Conservation (phyloP, 2,113 vertebrate species). For the Mustelus asterias region DNA sequence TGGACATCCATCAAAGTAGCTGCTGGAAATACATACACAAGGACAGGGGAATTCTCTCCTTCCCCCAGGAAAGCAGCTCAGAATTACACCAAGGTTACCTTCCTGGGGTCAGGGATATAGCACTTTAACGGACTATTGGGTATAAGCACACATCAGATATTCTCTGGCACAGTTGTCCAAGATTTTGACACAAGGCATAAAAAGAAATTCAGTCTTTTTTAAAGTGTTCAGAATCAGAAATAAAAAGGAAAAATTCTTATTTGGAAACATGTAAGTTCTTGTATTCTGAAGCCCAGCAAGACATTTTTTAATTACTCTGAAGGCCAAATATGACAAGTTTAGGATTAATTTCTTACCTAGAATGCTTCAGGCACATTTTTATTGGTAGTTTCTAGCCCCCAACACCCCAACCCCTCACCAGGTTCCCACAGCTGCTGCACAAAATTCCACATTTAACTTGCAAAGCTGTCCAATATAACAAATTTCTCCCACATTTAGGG, state of each 20-base stretch:
- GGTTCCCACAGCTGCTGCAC: neutral
- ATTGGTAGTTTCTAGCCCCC: neutral
- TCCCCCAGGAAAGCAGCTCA: neutral
- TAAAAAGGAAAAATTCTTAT: neutral
- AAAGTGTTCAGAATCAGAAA: neutral
- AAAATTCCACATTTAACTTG: neutral
- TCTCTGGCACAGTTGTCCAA: neutral
- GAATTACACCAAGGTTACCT: neutral
- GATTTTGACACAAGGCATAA: neutral
- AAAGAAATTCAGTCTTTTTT: neutral
- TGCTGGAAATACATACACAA: neutral
- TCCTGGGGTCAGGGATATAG: neutral
- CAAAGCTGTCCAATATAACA: neutral
- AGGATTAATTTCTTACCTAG: neutral
- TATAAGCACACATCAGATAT: neutral
- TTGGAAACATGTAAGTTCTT: neutral
- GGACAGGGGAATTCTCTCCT: neutral
- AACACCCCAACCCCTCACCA: neutral
- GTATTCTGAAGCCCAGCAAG: neutral
- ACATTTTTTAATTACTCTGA: neutral
- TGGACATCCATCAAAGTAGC: neutral
- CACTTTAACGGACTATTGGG: neutral
- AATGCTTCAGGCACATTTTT: too few relatives aligned
- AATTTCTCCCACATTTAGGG: too few relatives aligned
- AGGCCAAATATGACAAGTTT: neutral